Base-by-base conservation (phyloP, 2,797 vertebrate genomes). In the Silurus lanzhouensis region DNA sequence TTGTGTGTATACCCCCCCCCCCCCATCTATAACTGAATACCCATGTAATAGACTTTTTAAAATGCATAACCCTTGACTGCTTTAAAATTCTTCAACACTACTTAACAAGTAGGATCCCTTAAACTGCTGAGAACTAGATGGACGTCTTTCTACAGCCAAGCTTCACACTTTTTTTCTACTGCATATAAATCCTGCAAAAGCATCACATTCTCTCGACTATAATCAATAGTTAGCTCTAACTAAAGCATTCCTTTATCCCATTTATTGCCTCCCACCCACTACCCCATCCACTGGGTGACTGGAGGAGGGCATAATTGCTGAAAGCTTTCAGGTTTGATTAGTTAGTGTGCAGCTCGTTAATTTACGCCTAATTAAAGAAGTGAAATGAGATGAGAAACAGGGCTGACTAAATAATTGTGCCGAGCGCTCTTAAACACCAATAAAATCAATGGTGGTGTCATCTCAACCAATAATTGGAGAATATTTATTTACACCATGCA, bases 251-350 rank as follows among this genome's bases (percentile, higher is more conserved):
- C 90, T 72, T 70, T 91, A 90, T 87, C 78, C 87, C 52, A 67
- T 89, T 87, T 88, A 55, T 78, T 61, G 9, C 91, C 91, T 85
- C 68, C 60, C 44, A 20, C 6, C 27, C 2, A 10, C 17, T 38
- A 70, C 58, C 57, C 17, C 60, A 63, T 75, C 44, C 63, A 88
- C 82, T 84, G 85, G 78, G 82, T 89, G 84, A 88, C 90, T 92
- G 88, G 88, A 93, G 91, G 89, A 83, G 88, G 88, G 89, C 90
- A 89, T 92, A 94, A 94, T 94, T 94, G 90, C 89, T 88, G 87
- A 93, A 93, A 94, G 94, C 91, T 91, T 92, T 92, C 92, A 85
- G 87, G 91, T 79, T 90, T 94, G 92, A 93, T 94, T 92, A 92
- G 92, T 63, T 89, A 91, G 91, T 86, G 87, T 88, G 87, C 84